phyloP scores from a whole-genome alignment of 2,888 invertebrate species.

The Clusia tigrina region DNA sequence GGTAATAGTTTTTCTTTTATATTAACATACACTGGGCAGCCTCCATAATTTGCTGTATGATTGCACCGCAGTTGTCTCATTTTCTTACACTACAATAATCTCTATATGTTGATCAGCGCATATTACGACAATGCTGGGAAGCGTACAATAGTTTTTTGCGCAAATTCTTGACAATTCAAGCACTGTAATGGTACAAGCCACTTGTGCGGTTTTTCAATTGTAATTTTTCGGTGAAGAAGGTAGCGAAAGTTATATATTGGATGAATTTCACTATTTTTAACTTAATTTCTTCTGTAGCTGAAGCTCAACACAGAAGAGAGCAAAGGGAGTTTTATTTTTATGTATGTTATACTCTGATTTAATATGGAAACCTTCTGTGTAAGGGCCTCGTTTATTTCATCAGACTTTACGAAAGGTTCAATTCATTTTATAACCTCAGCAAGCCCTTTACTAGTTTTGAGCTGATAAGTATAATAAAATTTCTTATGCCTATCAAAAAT shows the following conservation, averaged over 20 bases:
- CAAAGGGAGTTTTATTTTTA: too few species aligned
- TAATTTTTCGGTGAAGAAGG: background rate
- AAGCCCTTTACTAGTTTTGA: background rate
- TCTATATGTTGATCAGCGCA: too few species aligned
- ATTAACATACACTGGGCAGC: background rate
- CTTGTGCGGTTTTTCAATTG: background rate
- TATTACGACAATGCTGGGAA: background rate
- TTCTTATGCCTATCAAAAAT: background rate
- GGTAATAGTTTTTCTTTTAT: background rate
- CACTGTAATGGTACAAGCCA: background rate
- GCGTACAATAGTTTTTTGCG: background rate
- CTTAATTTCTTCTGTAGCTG: background rate
- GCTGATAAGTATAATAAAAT: background rate
- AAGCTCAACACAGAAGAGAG: too few species aligned
- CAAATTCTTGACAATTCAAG: background rate
- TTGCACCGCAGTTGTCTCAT: too few species aligned
- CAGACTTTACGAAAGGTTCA: background rate
- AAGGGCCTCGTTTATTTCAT: background rate
- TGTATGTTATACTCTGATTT: too few species aligned
- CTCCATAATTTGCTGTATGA: background rate
- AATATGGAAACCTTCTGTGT: too few species aligned
- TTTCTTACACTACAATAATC: too few species aligned
- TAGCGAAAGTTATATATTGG: background rate
- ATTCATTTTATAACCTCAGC: background rate
- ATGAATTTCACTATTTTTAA: background rate